Evolutionary conservation across 2,888 invertebrate species (phyloP), one percentile per base, ranked within the genome.

Genomic region (Phyllotreta cruciferae): DNA sequence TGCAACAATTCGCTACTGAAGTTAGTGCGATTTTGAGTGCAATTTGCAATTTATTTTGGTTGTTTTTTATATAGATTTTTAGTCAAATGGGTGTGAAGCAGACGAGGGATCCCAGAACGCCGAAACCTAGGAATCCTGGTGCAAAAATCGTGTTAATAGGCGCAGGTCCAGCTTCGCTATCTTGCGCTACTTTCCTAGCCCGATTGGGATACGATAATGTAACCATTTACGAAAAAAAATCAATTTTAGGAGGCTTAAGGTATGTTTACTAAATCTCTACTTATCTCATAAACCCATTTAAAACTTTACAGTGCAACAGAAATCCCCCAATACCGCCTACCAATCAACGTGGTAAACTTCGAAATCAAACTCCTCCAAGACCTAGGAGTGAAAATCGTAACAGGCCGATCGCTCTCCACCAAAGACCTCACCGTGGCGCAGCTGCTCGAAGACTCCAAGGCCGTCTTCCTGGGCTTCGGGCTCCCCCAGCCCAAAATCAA

Each of bases 1-100:
- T 99, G 38, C 99, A 99, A 80, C 98, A 99, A 76, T 99, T 93
- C 81, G 97, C 98, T 53, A 93, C 95, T 1, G 98, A 99, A 78
- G 94, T 93, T 80, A 7, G 34, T 44, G 1, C 10, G 5, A 7
- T 47, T 24, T 24, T 9, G 11, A 80, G 41, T 39, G 42, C 53
- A 13, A 37, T 54, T 54, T 47, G 39, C 13, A 8, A 7, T 7
- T 45, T 37, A 14, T 39, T 62, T 54, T 47, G 39, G 42, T 39
- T 8, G 54, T 54, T 9, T 56, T 55, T 62, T 68, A 71, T 76
- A 36, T 72, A 93, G 93, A 83, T 92, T 14, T 98, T 98, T 80
- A 95, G 95, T 83, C 87, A 89, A 79, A 98, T 98, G 98, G 90
- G 90, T 11, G 88, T 99, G 5, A 89, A 87, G 0, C 98, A 98